These are phyloP conservation scores for Pelvicachromis taeniatus DNA, from an alignment of 2,113 vertebrate species.

Conservation along the genomic window DNA sequence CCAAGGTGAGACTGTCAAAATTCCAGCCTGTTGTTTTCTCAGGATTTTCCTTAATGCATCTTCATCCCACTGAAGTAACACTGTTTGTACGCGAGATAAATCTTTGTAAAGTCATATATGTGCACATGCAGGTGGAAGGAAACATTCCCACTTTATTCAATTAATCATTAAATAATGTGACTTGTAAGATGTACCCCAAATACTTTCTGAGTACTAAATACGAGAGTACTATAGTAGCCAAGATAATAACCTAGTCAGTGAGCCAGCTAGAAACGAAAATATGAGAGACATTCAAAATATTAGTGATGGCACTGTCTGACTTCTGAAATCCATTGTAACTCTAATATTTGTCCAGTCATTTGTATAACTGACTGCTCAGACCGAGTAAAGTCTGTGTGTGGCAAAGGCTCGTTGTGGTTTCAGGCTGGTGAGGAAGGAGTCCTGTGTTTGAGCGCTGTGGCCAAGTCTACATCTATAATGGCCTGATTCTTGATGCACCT, in stretches of 20 bases:
- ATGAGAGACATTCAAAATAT: background rate
- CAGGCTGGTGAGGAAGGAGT: background rate
- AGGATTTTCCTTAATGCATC: background rate
- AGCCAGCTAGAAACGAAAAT: background rate
- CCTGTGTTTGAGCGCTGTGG: background rate
- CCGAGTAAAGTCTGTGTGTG: background rate
- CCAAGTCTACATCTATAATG: background rate
- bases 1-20: conserved; percentile 77
- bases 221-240: background rate
- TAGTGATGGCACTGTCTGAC: background rate
- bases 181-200: background rate
- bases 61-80: background rate
- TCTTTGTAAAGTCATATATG: background rate
- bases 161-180: background rate
- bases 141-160: background rate
- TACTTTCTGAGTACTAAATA: background rate
- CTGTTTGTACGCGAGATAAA: background rate
- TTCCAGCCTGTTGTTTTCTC: background rate
- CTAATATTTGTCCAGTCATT: background rate
- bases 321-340: background rate
- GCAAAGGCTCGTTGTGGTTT: background rate
- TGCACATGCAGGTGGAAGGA: background rate
- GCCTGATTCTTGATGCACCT: background rate
- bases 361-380: background rate
- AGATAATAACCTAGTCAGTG: background rate